Percentiles rank a stretch among this genome's conserved stretches.
Evolutionary conservation across 1,140 invertebrate species (phyloP).

Genomic region (Ctenoplectra terminalis): DNA sequence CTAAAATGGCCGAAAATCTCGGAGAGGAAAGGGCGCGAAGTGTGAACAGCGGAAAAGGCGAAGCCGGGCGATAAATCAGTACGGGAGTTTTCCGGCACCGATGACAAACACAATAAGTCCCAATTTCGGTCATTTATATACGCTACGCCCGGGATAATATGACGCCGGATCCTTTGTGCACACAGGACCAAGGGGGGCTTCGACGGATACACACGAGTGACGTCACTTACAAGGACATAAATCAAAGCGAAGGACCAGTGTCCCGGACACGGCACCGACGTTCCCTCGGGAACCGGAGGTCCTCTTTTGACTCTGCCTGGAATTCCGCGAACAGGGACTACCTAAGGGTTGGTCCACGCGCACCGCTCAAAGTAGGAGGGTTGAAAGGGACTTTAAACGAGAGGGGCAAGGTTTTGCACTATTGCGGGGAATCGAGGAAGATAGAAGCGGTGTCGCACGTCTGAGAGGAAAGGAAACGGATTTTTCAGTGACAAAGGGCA

Average conservation of each 20-base stretch:
- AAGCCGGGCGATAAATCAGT: conserved; percentile 78
- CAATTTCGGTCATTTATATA: conserved; percentile 83
- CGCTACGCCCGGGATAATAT: conserved; percentile 81
- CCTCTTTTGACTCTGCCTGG: conserved; percentile 70
- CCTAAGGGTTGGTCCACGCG: conserved; percentile 40
- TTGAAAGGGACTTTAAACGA: conserved; percentile 14
- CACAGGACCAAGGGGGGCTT: conserved; percentile 67
- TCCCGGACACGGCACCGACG: conserved; percentile 76
- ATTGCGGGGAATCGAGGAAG: conserved; percentile 17
- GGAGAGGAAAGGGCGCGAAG: conserved; percentile 2
- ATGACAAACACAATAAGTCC: conserved; percentile 84
- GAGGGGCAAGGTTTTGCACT: conserved; percentile 22
- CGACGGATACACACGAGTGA: conserved; percentile 79
- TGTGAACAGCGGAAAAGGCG: conserved; percentile 13
- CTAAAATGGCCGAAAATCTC: too few species aligned
- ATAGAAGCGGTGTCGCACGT: neutral
- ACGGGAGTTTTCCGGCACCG: conserved; percentile 77
- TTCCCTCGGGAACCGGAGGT: conserved; percentile 73
- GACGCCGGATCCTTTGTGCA: conserved; percentile 82
- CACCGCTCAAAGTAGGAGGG: conserved; percentile 10
- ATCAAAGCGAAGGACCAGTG: conserved; percentile 81
- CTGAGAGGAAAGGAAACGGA: neutral
- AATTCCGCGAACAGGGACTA: conserved; percentile 26
- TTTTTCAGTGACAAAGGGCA: neutral
- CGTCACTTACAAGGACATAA: conserved; percentile 84